Evolutionary conservation across 2,888 invertebrate genomes (phyloP), one percentile per base, ranked within the genome.

Genomic region (Megastigmus dorsalis): DNA sequence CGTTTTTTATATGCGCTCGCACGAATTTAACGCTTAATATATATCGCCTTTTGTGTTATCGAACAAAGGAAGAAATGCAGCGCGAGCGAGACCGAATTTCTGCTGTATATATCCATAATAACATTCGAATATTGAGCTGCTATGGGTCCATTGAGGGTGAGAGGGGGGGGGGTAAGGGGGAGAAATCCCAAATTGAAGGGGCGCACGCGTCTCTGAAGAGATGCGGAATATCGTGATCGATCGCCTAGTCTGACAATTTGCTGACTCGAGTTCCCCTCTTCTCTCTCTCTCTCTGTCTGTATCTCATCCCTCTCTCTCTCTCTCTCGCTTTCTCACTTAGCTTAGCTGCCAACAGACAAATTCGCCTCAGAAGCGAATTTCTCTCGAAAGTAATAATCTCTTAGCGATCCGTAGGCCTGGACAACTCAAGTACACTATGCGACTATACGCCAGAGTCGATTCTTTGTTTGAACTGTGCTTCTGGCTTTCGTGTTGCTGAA

Each of bases 191-290:
- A 59, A 62, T 55, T 55, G 10, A 30, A 62, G 28, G 62, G 62
- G 59, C n/a, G n/a, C 48, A 18, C 43, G 45, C 28, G 15, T 5
- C 30, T 30, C 18, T 1, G 33, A n/a, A 20, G 41, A 52, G 15
- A 36, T 2, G 59, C 30, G 55, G 43, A 60, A 62, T n/a, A n/a
- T 63, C 20, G 62, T 63, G 70, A 70, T 70, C 70, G 70, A 70
- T 70, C 54, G 62, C 45, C n/a, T n/a, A n/a, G 33, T 20, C 33
- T 20, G 33, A 55, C 60, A 55, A 62, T 70, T 70, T 48, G 41
- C 43, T 45, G 36, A 45, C 38, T 54, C 20, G 41, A n/a, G n/a
- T n/a, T 52, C 50, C 38, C 52, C 18, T 18, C 43, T n/a, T 4
- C 41, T 20, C 52, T 38, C 13, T 9, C 26, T 55, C 30, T 6